Conservation (phyloP, 2,888 invertebrate species). For the Pteria penguin region DNA sequence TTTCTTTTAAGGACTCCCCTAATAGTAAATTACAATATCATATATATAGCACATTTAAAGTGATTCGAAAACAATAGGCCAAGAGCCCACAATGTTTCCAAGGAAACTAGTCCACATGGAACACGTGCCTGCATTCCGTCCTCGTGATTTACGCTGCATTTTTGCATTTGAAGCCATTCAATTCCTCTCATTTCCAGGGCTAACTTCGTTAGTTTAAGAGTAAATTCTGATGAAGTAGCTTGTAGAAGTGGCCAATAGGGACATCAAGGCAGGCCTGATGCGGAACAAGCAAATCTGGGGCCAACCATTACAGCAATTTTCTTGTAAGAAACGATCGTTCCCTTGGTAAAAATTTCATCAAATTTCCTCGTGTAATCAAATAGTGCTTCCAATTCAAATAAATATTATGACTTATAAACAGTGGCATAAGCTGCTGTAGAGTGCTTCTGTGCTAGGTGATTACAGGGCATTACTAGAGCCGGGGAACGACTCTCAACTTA, state of each 20-base stretch:
- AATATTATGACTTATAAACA: constrained; percentile 19
- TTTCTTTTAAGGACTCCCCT: no score
- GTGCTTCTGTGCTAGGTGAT: not conserved
- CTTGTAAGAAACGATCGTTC: constrained; percentile 20
- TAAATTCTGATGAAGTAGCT: constrained; percentile 2
- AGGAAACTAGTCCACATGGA: no score
- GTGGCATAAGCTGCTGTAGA: constrained; percentile 2
- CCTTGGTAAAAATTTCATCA: constrained; percentile 20
- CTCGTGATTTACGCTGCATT: no score
- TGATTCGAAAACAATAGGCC: no score
- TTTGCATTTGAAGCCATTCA: not conserved
- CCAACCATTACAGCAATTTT: constrained; percentile 18
- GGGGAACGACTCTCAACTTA: not conserved
- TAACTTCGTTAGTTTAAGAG: not conserved
- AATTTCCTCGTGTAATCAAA: constrained; percentile 19
- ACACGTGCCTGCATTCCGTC: no score
- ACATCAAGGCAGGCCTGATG: constrained; percentile 12
- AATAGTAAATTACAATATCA: no score
- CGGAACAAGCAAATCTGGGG: constrained; percentile 9
- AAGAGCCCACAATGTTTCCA: no score
- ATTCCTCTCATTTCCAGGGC: not conserved
- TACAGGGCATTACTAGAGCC: not conserved
- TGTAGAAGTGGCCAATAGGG: constrained; percentile 8
- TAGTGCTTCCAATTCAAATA: constrained; percentile 14
- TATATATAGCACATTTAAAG: no score